Conservation (phyloP, 2,113 vertebrate species). For the Limnothrissa miodon region DNA sequence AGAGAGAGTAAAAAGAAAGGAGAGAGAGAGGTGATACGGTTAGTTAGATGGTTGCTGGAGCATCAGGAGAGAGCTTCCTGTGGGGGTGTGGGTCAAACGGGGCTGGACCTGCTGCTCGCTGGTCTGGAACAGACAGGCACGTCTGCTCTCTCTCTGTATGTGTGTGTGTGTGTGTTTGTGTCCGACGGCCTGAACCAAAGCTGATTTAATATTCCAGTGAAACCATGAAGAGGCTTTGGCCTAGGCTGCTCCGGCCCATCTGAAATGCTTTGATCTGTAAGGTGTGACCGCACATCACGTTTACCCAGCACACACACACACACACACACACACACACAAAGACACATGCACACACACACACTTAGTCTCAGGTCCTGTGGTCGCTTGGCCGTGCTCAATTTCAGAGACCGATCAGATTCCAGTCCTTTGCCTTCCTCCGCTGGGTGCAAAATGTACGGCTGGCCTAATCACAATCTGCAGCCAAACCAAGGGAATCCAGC, state of each 20-base stretch:
- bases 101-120: background rate
- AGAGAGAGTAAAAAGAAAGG: background rate
- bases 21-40: background rate
- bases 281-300: conserved; percentile 15
- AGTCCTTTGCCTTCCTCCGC: conserved; percentile 28
- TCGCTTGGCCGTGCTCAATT: conserved; percentile 25
- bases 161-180: background rate
- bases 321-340: background rate
- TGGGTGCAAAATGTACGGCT: conserved; percentile 32
- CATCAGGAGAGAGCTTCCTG: background rate
- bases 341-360: conserved; percentile 10
- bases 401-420: conserved; percentile 34
- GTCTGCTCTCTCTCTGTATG: background rate
- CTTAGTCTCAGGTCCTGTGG: background rate
- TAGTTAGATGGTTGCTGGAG: conserved; percentile 12
- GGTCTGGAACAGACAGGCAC: conserved; percentile 6
- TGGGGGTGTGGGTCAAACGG: conserved; percentile 9
- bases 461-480: conserved; percentile 36
- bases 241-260: background rate
- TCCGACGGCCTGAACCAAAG: background rate
- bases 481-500: conserved; percentile 30
- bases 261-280: conserved; percentile 32
- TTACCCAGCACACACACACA: background rate
- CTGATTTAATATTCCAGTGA: conserved; percentile 16
- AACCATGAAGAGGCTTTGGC: conserved; percentile 6